Evolutionary conservation across 2,797 vertebrate genomes (phyloP), one percentile per base, ranked within the genome.

Genomic region (Eidolon dupreanum): DNA sequence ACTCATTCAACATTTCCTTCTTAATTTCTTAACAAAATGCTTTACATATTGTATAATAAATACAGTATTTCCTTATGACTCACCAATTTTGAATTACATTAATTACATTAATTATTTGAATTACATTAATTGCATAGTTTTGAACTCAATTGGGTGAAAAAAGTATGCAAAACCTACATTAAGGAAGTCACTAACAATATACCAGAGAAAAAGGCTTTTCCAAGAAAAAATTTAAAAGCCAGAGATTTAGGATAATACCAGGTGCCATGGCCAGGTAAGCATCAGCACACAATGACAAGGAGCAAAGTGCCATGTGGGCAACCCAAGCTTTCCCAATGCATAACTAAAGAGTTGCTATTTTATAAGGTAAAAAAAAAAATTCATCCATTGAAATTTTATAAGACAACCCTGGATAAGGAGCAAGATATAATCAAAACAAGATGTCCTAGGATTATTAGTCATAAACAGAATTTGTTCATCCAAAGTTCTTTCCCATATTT

Each of bases 11-110:
- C 12, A 65, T 63, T 88, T 85, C 90, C 88, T 93, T 82, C 82
- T 38, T 66, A 46, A 85, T 95, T 97, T 96, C 94, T 92, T 31
- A 93, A 90, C 4, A 96, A 93, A 51, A 85, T 41, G 7, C 1
- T 77, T 79, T 66, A 41, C 8, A 46, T 61, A 79, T 73, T 97
- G 8, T 94, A 55, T 19, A 93, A 97, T 77, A 41, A 78, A 51
- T 31, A 16, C 0, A 78, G 22, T 4, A 93, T 68, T 79, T 94
- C 19, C 46, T 94, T 75, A 24, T 36, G 10, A 75, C 16, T 75
- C 24, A 55, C 2, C 59, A 73, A 65, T 38, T 65, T 92, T 94
- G 38, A 61, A n/a, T 73, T 28, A 17, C 4, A 46, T 46, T 46
- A 46, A 46, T 46, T 46, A 46, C 46, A 65, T 65, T 36, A 75